A percentile compares a stretch with the other conserved stretches of the same genome.
Conservation (phyloP, 2,113 vertebrate genomes). For the Lathamus discolor region DNA sequence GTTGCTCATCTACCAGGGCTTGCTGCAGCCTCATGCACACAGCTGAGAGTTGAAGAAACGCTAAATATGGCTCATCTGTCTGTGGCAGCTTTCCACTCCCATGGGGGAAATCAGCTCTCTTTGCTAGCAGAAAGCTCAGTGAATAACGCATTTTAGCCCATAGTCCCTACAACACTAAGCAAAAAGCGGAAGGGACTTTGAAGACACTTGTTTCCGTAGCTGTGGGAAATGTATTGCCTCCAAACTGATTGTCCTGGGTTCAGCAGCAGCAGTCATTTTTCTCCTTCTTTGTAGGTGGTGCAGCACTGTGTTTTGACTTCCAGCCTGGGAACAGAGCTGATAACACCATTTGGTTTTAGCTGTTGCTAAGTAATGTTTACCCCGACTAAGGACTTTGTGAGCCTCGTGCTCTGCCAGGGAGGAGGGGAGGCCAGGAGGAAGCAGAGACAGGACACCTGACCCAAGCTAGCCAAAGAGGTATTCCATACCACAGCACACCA, state of each 20-base stretch:
- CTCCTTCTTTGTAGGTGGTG: too few species aligned
- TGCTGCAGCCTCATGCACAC: neutral
- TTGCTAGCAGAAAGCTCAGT: neutral
- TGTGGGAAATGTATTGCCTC: neutral
- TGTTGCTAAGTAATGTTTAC: too few species aligned
- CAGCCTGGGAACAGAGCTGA: too few species aligned
- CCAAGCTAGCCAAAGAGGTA: too few species aligned
- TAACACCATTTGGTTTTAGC: too few species aligned
- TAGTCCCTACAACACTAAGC: neutral
- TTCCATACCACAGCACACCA: too few species aligned
- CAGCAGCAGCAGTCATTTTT: too few species aligned
- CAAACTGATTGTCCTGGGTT: neutral
- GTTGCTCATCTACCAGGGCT: neutral
- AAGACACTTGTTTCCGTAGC: neutral
- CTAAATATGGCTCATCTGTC: neutral
- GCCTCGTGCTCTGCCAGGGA: too few species aligned
- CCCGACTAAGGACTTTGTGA: too few species aligned
- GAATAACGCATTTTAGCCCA: neutral
- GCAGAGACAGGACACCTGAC: too few species aligned
- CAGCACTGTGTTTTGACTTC: too few species aligned
- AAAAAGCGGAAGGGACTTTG: neutral
- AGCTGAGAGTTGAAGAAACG: neutral
- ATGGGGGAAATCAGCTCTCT: neutral
- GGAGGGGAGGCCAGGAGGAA: too few species aligned
- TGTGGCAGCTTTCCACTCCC: neutral